Conservation (phyloP, 2,113 vertebrate species). For the Nerophis lumbriciformis region DNA sequence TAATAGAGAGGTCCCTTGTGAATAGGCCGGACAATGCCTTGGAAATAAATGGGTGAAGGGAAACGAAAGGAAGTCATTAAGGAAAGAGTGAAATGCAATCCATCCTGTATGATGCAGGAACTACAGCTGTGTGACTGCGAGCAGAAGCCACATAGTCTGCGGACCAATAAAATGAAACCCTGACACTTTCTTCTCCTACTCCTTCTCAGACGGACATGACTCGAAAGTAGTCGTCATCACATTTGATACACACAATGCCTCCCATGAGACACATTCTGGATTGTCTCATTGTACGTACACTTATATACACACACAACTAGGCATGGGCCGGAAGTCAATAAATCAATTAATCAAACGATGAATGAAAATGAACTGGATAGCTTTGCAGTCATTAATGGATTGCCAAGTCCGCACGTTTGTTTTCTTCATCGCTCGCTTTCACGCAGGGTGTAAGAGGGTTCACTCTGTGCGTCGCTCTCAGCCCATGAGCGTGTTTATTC, state of each 20-base stretch:
- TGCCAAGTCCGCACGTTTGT: too few species aligned
- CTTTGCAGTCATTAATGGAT: too few species aligned
- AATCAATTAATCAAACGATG: too few species aligned
- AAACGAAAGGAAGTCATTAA: not conserved
- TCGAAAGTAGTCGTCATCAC: not conserved
- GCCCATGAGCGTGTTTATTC: too few species aligned
- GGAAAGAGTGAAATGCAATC: conserved; percentile 5
- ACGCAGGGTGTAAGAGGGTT: too few species aligned
- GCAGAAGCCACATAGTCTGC: conserved; percentile 11
- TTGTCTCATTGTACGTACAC: not conserved
- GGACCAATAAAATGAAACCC: conserved; percentile 18
- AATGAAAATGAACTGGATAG: too few species aligned
- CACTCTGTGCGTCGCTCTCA: too few species aligned
- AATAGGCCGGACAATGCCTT: conserved; percentile 2
- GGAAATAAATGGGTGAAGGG: not conserved
- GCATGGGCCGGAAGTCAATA: too few species aligned
- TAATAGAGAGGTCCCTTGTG: not conserved
- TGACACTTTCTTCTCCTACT: conserved; percentile 11
- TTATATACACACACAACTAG: too few species aligned
- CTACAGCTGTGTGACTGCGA: not conserved
- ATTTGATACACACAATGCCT: conserved; percentile 2
- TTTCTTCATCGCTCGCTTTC: too few species aligned
- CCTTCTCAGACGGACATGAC: conserved; percentile 4
- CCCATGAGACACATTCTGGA: not conserved
- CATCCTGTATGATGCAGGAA: conserved; percentile 6